These are phyloP conservation scores for Prunella fulvescens DNA, from an alignment of 2,113 vertebrate species.

Conservation along the genomic window DNA sequence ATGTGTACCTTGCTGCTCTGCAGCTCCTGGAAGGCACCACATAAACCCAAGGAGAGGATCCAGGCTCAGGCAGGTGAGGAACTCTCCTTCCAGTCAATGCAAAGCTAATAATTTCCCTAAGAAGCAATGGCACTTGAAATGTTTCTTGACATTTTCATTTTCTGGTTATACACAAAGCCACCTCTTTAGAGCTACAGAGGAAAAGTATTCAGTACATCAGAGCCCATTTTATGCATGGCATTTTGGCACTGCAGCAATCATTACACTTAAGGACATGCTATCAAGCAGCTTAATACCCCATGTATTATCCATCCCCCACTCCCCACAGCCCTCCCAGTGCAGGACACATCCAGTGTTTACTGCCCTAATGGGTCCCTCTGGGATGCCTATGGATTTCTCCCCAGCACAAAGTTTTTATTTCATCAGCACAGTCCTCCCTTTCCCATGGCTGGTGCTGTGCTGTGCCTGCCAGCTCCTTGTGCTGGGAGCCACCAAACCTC, in stretches of 20 bases:
- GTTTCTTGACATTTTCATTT: slow-evolving; percentile 21
- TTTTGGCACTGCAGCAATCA: neutral
- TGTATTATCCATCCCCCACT: neutral
- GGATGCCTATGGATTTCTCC: neutral
- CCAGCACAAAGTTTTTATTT: neutral
- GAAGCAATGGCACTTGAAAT: neutral
- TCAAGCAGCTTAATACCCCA: neutral
- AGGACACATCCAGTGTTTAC: neutral
- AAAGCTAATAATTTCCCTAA: neutral
- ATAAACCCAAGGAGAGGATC: neutral
- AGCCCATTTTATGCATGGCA: neutral
- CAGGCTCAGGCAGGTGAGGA: neutral
- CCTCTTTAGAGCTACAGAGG: neutral
- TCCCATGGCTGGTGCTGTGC: neutral
- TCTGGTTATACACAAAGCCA: neutral
- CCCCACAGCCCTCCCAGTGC: neutral
- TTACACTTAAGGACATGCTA: neutral
- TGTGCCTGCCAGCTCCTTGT: neutral
- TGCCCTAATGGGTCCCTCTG: slow-evolving; percentile 25
- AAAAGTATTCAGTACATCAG: neutral
- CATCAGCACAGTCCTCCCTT: neutral
- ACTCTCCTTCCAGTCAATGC: neutral
- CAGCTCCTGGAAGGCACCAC: neutral
- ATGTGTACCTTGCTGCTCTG: neutral
- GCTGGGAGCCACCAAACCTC: neutral